These are phyloP conservation scores for Embidobia sp. DNA, from an alignment of 2,888 invertebrate genomes.

Conservation along the genomic window DNA sequence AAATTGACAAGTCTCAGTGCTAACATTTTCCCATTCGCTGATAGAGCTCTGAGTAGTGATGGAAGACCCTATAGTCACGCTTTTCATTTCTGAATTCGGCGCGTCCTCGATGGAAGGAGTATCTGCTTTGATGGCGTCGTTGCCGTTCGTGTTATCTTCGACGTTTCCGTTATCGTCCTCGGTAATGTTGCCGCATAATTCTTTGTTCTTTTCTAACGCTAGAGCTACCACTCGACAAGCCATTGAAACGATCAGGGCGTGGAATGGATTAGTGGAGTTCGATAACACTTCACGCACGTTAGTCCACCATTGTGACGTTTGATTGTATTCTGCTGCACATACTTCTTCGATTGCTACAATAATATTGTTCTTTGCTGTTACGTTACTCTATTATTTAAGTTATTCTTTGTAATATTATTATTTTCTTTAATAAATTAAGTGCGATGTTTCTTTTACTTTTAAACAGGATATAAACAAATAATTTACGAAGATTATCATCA, in stretches of 20 bases:
- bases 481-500: too few species aligned
- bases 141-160: constrained; percentile 68
- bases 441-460: too few species aligned
- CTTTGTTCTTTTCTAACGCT: constrained; percentile 81
- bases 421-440: too few species aligned
- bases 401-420: too few species aligned
- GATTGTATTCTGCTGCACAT: constrained; percentile 83
- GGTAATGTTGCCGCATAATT: constrained; percentile 66
- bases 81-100: constrained; percentile 67
- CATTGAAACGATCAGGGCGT: constrained; percentile 91
- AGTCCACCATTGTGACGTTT: constrained; percentile 92
- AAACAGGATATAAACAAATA: too few species aligned
- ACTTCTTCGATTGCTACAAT: constrained; percentile 81
- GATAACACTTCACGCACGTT: constrained; percentile 87
- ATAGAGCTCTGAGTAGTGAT: constrained; percentile 69
- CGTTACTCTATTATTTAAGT: too few species aligned
- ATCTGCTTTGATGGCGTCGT: constrained; percentile 76
- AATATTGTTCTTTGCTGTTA: too few species aligned
- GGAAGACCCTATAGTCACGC: constrained; percentile 25
- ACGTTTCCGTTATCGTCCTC: constrained; percentile 71
- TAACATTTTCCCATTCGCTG: constrained; percentile 89
- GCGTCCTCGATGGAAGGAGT: constrained; percentile 82
- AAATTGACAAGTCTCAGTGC: constrained; percentile 94
- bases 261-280: constrained; percentile 88
- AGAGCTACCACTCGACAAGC: constrained; percentile 90